Evolutionary conservation across 2,797 vertebrate genomes (phyloP).

Genomic region (Syngnathus rostellatus): DNA sequence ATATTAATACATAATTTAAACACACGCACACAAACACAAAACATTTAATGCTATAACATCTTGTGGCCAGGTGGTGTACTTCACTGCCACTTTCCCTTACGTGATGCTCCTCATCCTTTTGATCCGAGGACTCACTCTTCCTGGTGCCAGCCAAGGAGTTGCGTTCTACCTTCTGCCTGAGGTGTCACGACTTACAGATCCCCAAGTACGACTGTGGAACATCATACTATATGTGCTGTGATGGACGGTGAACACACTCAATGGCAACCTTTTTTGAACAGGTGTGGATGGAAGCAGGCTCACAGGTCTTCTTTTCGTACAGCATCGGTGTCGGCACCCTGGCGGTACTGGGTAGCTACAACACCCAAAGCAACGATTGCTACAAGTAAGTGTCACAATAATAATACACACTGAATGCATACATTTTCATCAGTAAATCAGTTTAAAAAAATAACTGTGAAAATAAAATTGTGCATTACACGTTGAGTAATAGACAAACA

Average conservation of each 20-base stretch:
- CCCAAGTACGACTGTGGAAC: slow-evolving; percentile 51
- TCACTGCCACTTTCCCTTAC: slow-evolving; percentile 71
- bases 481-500: no score
- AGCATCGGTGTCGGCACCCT: slow-evolving; percentile 57
- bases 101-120: slow-evolving; percentile 64
- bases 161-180: slow-evolving; percentile 66
- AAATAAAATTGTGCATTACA: no score
- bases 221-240: no score
- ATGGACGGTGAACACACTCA: background rate
- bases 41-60: no score
- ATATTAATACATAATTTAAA: no score
- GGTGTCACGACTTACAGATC: slow-evolving; percentile 52
- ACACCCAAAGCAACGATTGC: slow-evolving; percentile 39
- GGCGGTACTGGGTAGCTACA: slow-evolving; percentile 66
- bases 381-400: no score
- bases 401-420: no score
- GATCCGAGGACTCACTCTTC: slow-evolving; percentile 66
- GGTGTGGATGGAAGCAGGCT: slow-evolving; percentile 73
- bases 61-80: slow-evolving; percentile 62
- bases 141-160: slow-evolving; percentile 65
- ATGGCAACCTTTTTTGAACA: slow-evolving; percentile 28
- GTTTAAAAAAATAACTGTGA: no score
- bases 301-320: slow-evolving; percentile 71
- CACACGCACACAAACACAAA: no score
- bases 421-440: no score